A percentile compares a stretch with the other conserved stretches of the same genome.
Conservation (phyloP, 2,888 invertebrate species). For the Hirudinaria manillensis region DNA sequence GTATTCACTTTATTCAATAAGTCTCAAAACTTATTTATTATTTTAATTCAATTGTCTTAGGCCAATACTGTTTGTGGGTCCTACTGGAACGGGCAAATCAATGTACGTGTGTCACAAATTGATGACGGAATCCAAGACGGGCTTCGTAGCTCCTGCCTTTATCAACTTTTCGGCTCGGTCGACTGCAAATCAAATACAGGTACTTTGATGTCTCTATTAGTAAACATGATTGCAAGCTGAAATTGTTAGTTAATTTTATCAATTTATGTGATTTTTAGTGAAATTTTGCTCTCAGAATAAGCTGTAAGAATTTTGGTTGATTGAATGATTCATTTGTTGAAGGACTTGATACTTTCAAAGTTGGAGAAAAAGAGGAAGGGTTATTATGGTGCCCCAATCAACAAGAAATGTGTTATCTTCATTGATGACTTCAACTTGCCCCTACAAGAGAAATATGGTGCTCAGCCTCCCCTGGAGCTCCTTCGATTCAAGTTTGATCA, state of each 20-base stretch:
- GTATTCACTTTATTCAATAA: too few species aligned
- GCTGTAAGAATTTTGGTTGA: not conserved
- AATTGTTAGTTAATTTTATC: not conserved
- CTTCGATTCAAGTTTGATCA: constrained; percentile 77
- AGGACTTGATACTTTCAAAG: constrained; percentile 56
- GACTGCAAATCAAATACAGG: constrained; percentile 76
- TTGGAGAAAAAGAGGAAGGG: constrained; percentile 62
- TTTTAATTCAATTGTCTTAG: constrained; percentile 40
- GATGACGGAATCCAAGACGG: constrained; percentile 64
- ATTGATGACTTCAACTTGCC: constrained; percentile 86
- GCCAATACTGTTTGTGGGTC: constrained; percentile 56
- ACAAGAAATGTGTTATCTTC: constrained; percentile 73
- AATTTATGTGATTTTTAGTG: not conserved
- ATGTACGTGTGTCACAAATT: constrained; percentile 59
- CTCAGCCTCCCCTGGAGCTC: constrained; percentile 78
- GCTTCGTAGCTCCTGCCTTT: constrained; percentile 73
- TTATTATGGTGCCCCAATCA: constrained; percentile 70
- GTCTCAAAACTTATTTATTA: not conserved
- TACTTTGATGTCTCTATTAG: constrained; percentile 45
- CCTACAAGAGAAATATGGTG: constrained; percentile 72
- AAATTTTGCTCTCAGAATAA: too few species aligned
- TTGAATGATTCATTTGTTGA: constrained; percentile 28
- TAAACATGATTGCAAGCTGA: not conserved
- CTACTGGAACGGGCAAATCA: constrained; percentile 58
- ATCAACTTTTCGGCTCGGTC: constrained; percentile 82